Percentiles rank a stretch among this genome's conserved stretches.
Conservation (phyloP, 2,888 invertebrate species). For the Diachrysia chrysitis region DNA sequence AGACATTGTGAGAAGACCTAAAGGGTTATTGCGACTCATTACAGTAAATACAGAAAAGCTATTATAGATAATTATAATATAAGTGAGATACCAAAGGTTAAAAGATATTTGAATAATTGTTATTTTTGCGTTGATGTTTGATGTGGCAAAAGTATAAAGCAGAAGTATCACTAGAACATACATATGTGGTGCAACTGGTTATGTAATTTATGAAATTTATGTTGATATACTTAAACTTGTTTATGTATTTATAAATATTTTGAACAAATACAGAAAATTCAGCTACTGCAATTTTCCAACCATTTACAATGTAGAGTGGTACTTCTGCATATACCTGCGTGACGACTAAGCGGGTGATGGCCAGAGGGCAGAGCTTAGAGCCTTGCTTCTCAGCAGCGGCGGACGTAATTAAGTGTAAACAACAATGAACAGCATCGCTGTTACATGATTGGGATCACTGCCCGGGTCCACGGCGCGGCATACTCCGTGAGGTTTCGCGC, state of each 20-base stretch:
- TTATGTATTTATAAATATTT: too few species aligned
- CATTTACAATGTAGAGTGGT: background rate
- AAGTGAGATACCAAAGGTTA: background rate
- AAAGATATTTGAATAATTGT: background rate
- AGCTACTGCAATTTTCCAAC: too few species aligned
- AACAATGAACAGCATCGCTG: conserved; percentile 37
- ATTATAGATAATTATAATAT: background rate
- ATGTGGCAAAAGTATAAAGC: background rate
- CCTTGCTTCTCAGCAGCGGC: conserved; percentile 2
- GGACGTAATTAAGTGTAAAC: conserved; percentile 35
- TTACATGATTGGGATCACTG: conserved; percentile 28
- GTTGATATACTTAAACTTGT: background rate
- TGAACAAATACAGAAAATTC: too few species aligned
- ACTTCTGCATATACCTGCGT: background rate
- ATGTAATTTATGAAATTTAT: too few species aligned
- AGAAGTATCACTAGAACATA: background rate
- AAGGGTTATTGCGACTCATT: conserved; percentile 5
- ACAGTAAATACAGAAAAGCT: background rate
- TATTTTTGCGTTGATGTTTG: background rate
- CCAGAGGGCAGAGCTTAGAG: background rate
- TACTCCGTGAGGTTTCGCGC: background rate
- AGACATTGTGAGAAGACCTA: conserved; percentile 7
- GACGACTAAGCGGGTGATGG: background rate
- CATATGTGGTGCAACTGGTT: too few species aligned
- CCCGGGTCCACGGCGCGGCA: background rate